A percentile compares a stretch with the other conserved stretches of the same genome.
These are phyloP conservation scores for Microplitis demolitor DNA, from an alignment of 1,140 invertebrate species.

Conservation along the genomic window DNA sequence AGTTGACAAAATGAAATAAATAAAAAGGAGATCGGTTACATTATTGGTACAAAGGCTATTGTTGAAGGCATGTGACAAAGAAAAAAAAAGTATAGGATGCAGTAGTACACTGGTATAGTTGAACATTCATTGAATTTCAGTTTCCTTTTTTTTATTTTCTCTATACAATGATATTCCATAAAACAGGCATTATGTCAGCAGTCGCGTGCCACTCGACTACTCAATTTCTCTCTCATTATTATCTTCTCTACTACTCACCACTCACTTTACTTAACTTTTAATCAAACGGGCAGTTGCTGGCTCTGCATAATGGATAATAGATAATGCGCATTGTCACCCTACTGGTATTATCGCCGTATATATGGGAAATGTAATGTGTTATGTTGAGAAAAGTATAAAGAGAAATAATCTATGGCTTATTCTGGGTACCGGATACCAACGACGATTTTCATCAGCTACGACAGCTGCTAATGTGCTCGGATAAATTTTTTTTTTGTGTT, in stretches of 20 bases:
- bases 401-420: neutral
- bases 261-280: too few species aligned
- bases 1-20: too few species aligned
- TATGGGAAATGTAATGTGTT: too few species aligned
- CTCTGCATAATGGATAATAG: too few species aligned
- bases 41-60: too few species aligned
- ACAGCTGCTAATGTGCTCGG: slow-evolving; percentile 42
- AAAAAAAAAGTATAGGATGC: too few species aligned
- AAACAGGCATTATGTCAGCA: neutral
- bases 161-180: neutral
- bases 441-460: slow-evolving; percentile 30
- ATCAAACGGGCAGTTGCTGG: neutral
- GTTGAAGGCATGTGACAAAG: too few species aligned
- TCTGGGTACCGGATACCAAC: neutral
- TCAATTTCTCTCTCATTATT: too few species aligned
- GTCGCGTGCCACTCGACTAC: neutral
- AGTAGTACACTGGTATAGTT: neutral
- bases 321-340: neutral
- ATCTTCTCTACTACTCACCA: too few species aligned
- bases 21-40: too few species aligned
- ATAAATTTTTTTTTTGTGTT: slow-evolving; percentile 41
- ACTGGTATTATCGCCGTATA: neutral
- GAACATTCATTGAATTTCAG: neutral
- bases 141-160: neutral
- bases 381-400: neutral